These are phyloP conservation scores for Caenorhabditis becei DNA, from an alignment of 2,888 invertebrate species.

Conservation along the genomic window DNA sequence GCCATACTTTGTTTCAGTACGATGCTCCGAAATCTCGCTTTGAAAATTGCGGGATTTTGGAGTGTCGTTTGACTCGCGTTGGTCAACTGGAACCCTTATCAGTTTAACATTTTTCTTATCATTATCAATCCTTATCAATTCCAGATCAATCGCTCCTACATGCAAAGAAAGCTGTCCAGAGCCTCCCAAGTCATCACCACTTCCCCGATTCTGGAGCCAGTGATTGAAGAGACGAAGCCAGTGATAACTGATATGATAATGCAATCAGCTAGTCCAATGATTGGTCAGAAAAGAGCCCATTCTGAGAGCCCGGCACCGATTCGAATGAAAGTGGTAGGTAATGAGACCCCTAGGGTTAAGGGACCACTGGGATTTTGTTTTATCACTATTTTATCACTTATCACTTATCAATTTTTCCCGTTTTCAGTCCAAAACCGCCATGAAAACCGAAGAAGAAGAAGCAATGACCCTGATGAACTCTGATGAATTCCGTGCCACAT, in stretches of 20 bases:
- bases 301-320: not conserved
- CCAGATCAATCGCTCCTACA: conserved; percentile 47
- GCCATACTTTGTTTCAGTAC: too few species aligned
- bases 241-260: conserved; percentile 13
- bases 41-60: too few species aligned
- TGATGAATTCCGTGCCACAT: conserved; percentile 20
- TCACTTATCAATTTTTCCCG: too few species aligned
- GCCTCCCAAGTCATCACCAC: conserved; percentile 6
- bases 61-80: too few species aligned
- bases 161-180: conserved; percentile 37
- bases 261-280: not conserved
- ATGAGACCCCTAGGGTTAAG: not conserved
- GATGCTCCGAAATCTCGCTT: too few species aligned
- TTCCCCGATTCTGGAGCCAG: not conserved
- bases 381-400: too few species aligned
- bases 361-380: too few species aligned
- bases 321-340: conserved; percentile 25
- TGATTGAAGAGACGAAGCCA: conserved; percentile 3
- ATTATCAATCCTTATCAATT: not conserved
- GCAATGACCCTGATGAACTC: not conserved
- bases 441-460: conserved; percentile 4
- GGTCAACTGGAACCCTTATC: too few species aligned
- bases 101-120: not conserved
- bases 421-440: not conserved
- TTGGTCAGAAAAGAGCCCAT: conserved; percentile 11